Evolutionary conservation across 2,888 invertebrate genomes (phyloP).

Genomic region (Drosophila silvestris): DNA sequence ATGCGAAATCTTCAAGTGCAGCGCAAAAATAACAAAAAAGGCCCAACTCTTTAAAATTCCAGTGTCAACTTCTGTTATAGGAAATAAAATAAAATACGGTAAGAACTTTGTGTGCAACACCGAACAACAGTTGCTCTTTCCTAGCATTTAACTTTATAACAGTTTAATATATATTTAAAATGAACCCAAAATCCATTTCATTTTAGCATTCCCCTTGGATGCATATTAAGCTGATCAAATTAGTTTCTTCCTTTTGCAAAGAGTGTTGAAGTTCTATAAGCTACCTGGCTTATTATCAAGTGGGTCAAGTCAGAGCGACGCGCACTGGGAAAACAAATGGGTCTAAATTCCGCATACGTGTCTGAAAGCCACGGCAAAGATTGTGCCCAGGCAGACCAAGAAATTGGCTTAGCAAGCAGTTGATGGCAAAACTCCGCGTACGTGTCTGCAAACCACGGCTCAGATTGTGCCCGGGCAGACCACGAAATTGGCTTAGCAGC

Average conservation of each 20-base stretch:
- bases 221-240: neutral
- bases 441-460: slow-evolving; percentile 31
- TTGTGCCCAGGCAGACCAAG: slow-evolving; percentile 24
- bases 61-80: slow-evolving; percentile 23
- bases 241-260: slow-evolving; percentile 22
- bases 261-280: slow-evolving; percentile 2
- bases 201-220: neutral
- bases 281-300: neutral
- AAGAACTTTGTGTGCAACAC: slow-evolving; percentile 3
- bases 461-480: slow-evolving; percentile 26
- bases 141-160: neutral
- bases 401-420: slow-evolving; percentile 34
- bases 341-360: slow-evolving; percentile 37
- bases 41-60: slow-evolving; percentile 66
- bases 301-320: slow-evolving; percentile 12
- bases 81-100: slow-evolving; percentile 15
- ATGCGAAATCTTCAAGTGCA: slow-evolving; percentile 49
- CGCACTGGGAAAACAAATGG: slow-evolving; percentile 38
- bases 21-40: slow-evolving; percentile 22
- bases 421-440: slow-evolving; percentile 29
- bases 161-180: neutral
- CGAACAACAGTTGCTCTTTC: slow-evolving; percentile 35
- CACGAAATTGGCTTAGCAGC: slow-evolving; percentile 32
- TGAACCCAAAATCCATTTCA: neutral
- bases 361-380: slow-evolving; percentile 16